Base-by-base conservation (phyloP, 2,797 vertebrate species). In the Muscicapa striata region DNA sequence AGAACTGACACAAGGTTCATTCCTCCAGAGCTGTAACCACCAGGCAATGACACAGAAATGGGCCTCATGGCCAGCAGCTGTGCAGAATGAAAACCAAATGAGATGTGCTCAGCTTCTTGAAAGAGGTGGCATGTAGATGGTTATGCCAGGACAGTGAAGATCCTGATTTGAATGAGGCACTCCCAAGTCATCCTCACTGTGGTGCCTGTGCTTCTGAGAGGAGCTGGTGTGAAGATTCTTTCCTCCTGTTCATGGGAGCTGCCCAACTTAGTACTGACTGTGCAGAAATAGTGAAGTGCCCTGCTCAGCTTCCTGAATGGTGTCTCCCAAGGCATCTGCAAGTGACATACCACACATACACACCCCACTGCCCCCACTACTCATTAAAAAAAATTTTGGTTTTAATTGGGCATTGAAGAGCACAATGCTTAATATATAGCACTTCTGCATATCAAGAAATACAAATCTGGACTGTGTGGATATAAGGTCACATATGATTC, bases 301-400 rank as follows among this genome's bases (percentile, higher is more conserved):
- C n/a, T 48, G 51, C 46, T 73, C 36, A 59, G 54, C 58, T 86
- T 63, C 13, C 55, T 76, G 23, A 38, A 68, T 10, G 36, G 27
- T n/a, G 41, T 89, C 1, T 76, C 83, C 46, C 30, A 64, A 36
- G 38, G 41, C 58, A 32, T 18, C 51, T 77, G 43, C 62, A 75
- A 34, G 32, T 49, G 69, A 40, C 3, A 3, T 30, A 49, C 11
- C 6, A 27, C 29, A 52, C 11, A 3, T n/a, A 4, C 26, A 57
- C 6, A 27, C 24, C 2, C 18, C 0, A 0, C 58, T 77, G 1
- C 43, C 3, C 15, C 38, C 15, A 19, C 23, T 27, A 6, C 29
- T 69, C 11, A 7, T 84, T 84, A 34, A 49, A 73, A 76, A 29
- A 3, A 52, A 64, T 43, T 66, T 49, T 49, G 6, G 11, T 29